Base-by-base conservation (phyloP, 2,888 invertebrate species). In the Halocaridina rubra region DNA sequence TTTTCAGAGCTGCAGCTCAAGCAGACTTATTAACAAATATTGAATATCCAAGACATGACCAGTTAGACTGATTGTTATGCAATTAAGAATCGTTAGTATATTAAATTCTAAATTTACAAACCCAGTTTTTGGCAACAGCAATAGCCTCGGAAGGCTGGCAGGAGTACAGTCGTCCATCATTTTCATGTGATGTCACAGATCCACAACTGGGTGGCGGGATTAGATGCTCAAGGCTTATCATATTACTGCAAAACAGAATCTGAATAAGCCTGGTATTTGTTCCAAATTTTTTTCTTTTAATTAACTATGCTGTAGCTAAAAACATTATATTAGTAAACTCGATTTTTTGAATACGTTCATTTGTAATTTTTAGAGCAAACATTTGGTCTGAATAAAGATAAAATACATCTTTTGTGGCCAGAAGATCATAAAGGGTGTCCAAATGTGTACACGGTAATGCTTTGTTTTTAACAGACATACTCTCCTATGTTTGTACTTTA, bases 191-290 rank as follows among this genome's bases (percentile, higher is more conserved):
- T 22, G 84, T 84, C 3, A 84, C 74, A n/a, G 29, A 24, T 1
- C 84, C 84, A n/a, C 71, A 30, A 16, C 30, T 61, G 3, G 84
- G 84, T 22, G 84, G 84, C 19, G 79, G 74, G 19, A 61, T 78
- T 3, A 84, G 74, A 46, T 84, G 79, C 30, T 84, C 75, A 53
- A 84, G 53, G 19, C 19, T 79, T 39, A 84, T 84, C 84, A 84
- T 84, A 8, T n/a, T 79, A 7, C 46, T 78, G 80, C 4, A 16
- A 7, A 78, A 3, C 8, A 24, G 46, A 27, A 46, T 27, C 29
- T 39, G 4, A 24, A n/a, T 19, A 22, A 19, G 27, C 24, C 46
- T 22, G 24, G n/a, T 10, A 13, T 1, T 19, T 16, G 46, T 19
- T 46, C 7, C 24, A 3, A n/a, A 46, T 39, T 27, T 27, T 30